Base-by-base conservation (phyloP, 1,140 invertebrate species). In the Dysdera silvatica region DNA sequence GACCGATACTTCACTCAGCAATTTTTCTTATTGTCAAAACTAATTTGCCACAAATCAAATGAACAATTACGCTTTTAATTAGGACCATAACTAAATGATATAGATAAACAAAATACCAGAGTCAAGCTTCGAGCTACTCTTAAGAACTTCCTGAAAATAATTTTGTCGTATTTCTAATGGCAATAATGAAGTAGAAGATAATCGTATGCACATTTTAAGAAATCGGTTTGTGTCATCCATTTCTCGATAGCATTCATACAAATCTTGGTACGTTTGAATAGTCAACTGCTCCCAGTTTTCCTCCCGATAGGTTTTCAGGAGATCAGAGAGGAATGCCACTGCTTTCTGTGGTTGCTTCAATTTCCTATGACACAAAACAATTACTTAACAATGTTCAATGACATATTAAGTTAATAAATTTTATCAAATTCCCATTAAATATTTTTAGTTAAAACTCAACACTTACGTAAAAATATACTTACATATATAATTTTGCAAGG, bases 401-500 rank as follows among this genome's bases (percentile, higher is more conserved):
- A n/a, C n/a, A n/a, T n/a, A n/a, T n/a, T n/a, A n/a, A n/a, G n/a
- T n/a, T n/a, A n/a, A n/a, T n/a, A n/a, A n/a, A n/a, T n/a, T n/a
- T n/a, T n/a, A n/a, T n/a, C n/a, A n/a, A n/a, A n/a, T n/a, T n/a
- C n/a, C n/a, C n/a, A n/a, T n/a, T n/a, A n/a, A n/a, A n/a, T n/a
- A n/a, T n/a, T n/a, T n/a, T n/a, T n/a, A n/a, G n/a, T n/a, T n/a
- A n/a, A n/a, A n/a, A n/a, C n/a, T n/a, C n/a, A n/a, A n/a, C n/a
- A n/a, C n/a, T n/a, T n/a, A n/a, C n/a, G n/a, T n/a, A n/a, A n/a
- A n/a, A n/a, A n/a, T n/a, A 18, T 26, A 71, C 75, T 72, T 70
- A 79, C 69, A 90, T 85, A 73, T 97, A 95, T 74, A 96, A 95
- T 28, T 84, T 81, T 0, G 94, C 92, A 20, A 98, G 74, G 73